phyloP scores from a whole-genome alignment of 2,113 vertebrate genomes.

The Pholis gunnellus region DNA sequence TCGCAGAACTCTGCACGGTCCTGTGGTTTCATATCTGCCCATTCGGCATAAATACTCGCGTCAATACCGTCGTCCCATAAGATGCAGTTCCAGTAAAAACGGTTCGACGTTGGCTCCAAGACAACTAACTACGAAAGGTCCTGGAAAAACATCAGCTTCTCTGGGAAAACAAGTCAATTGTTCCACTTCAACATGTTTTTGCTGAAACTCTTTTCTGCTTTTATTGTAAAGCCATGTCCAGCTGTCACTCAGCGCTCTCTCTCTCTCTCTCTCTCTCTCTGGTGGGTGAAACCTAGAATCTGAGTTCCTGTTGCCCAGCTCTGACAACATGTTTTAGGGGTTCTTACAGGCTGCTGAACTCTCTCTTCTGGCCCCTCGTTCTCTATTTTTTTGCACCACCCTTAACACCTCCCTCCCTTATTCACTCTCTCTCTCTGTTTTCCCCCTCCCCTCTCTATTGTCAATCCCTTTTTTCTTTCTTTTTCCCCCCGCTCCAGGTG shows the following conservation, averaged over 20 bases:
- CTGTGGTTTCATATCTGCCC: neutral
- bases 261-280: neutral
- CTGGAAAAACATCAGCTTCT: neutral
- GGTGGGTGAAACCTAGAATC: no score
- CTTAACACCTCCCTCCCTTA: no score
- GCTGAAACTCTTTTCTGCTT: neutral
- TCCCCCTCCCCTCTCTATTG: neutral
- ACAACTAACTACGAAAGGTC: neutral
- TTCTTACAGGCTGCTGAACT: neutral
- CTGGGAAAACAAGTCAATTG: neutral
- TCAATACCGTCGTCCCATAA: neutral
- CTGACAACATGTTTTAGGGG: neutral
- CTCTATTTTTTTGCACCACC: neutral
- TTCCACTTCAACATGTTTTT: neutral
- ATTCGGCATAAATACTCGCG: neutral
- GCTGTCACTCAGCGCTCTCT: neutral
- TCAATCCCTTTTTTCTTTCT: neutral
- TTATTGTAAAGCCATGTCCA: neutral
- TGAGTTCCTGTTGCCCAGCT: slow-evolving; percentile 5
- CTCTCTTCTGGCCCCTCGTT: slow-evolving; percentile 3
- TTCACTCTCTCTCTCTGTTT: slow-evolving; percentile 9
- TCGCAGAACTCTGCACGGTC: neutral
- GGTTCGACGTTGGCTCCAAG: neutral
- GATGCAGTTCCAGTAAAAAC: neutral
- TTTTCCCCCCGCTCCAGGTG: slow-evolving; percentile 79